Evolutionary conservation across 1,140 invertebrate species (phyloP), one percentile per base, ranked within the genome.

Genomic region (Papilio glaucus): DNA sequence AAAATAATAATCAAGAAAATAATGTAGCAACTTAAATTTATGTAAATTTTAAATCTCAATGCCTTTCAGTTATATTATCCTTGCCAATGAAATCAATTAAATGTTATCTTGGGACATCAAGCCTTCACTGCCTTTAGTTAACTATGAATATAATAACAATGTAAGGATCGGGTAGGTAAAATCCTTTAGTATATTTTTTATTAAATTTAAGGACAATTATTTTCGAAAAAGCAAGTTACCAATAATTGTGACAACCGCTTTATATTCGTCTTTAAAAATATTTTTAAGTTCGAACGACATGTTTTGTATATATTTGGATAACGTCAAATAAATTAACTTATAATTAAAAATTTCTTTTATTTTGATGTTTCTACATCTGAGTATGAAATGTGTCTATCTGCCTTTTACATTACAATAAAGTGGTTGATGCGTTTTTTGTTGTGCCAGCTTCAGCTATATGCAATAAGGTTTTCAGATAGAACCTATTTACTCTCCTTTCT

Each of bases 101-200:
- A 12, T 29, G 33, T 53, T 37, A 10, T 12, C 39, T 18, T 21
- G 0, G 37, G 45, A 21, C 8, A 10, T 33, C 7, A 42, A 77
- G 73, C 73, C 74, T 74, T 71, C 71, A 73, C 73, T 77, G 73
- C 71, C 73, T 75, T 75, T 68, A 77, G 49, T 37, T 62, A 38
- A 6, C 18, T 69, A 68, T 3, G 8, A 24, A 33, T 75, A 0
- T 72, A 74, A 72, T 71, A 13, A 71, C 21, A 60, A 45, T 72
- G 39, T 65, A 74, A 76, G 68, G 68, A 76, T 73, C 41, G 68
- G 75, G 60, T 73, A 71, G 24, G 38, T 3, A 53, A 53, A 49
- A 69, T 37, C 42, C 24, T 38, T 33, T 37, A 5, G 29, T 53
- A 12, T 53, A 12, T 49, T 29, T 33, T 29, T 7, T 37, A 37